These are phyloP conservation scores for Agrenia bidenticulata DNA, from an alignment of 2,888 invertebrate genomes.

Conservation along the genomic window DNA sequence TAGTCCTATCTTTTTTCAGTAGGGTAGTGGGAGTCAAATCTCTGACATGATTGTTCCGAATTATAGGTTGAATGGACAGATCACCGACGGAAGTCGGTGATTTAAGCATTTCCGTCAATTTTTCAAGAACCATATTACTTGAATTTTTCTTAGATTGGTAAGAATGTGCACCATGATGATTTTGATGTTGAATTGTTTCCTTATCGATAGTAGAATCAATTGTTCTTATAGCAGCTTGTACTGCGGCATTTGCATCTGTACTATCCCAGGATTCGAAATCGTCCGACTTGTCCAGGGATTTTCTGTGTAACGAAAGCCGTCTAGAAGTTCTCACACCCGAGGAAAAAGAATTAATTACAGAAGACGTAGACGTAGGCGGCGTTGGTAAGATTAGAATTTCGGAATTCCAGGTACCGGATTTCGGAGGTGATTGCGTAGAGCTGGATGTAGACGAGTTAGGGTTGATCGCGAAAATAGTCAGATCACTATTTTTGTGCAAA, in stretches of 20 bases:
- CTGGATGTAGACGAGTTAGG: neutral
- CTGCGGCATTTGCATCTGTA: constrained; percentile 14
- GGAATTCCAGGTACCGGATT: constrained; percentile 9
- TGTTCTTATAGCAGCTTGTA: constrained; percentile 26
- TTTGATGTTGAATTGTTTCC: neutral
- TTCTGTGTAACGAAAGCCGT: constrained; percentile 29
- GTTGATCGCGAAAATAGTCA: constrained; percentile 40
- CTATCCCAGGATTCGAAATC: constrained; percentile 30
- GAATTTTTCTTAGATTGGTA: constrained; percentile 1
- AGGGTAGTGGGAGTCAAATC: too few relatives aligned
- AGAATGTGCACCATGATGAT: neutral
- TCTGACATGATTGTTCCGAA: constrained; percentile 1
- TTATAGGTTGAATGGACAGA: constrained; percentile 26
- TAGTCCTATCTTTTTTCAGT: too few relatives aligned
- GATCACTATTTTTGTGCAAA: constrained; percentile 35
- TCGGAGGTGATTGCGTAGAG: constrained; percentile 15
- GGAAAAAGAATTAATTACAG: neutral
- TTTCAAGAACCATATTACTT: neutral
- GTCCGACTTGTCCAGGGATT: constrained; percentile 26
- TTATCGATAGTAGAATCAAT: constrained; percentile 23
- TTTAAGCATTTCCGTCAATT: too few relatives aligned
- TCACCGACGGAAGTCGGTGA: neutral
- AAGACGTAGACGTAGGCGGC: neutral
- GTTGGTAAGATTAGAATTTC: constrained; percentile 12
- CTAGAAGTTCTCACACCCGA: constrained; percentile 17